Base-by-base conservation (phyloP, 2,888 invertebrate genomes). In the Amphiduros pacificus region DNA sequence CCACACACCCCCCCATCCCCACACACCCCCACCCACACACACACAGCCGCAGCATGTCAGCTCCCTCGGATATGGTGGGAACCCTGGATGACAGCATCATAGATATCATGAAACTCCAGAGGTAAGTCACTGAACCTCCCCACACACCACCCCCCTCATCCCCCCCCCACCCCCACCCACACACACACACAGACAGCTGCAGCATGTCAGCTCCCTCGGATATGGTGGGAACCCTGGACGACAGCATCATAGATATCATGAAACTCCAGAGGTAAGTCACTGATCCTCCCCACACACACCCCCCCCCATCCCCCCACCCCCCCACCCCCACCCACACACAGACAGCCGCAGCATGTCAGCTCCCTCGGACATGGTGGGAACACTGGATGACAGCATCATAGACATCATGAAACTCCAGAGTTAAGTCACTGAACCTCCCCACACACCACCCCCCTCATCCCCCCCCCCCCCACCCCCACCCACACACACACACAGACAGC, bases 191-290 rank as follows among this genome's bases (percentile, higher is more conserved):
- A n/a, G n/a, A 77, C 26, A 66, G 71, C 26, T 71, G 80, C 44
- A 80, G 79, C 65, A 62, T 76, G 32, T 80, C 81, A 17, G 78
- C 76, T 2, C 80, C 79, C 0, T 70, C 71, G n/a, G 74, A 76
- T 44, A n/a, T n/a, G n/a, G 72, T 75, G 44, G 62, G 54, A 17
- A 65, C 71, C 27, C 71, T 70, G 48, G 77, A 78, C 63, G 77
- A 78, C 61, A 72, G 73, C 31, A 65, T 77, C 14, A 64, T 77
- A 1, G 78, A 77, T 32, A 71, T 77, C 32, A 67, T 73, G 6
- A 71, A 71, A 51, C 60, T 75, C 31, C 75, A 76, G 63, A 73
- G 74, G 76, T 76, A 68, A 24, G 44, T 20, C 36, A 9, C 36
- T 36, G 9, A 9, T 36, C 36, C 36, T 14, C 36, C 9, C 36